These are phyloP conservation scores for Lasiurus cinereus DNA, from an alignment of 2,113 vertebrate species.

Conservation along the genomic window DNA sequence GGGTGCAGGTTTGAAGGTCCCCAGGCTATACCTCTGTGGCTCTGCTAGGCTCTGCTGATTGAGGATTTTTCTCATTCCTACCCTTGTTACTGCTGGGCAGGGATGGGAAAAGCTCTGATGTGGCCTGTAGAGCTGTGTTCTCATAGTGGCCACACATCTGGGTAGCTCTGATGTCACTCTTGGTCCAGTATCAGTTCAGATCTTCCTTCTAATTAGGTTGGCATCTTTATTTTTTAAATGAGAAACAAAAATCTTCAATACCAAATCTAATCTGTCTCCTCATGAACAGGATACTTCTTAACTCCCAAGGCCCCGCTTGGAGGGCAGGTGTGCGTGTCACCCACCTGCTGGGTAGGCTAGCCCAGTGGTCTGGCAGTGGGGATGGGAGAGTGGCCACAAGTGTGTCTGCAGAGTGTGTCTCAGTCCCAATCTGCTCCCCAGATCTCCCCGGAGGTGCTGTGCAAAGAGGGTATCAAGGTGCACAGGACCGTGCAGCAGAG, in stretches of 20 bases:
- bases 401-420: fast-evolving
- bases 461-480: slow-evolving; percentile 98
- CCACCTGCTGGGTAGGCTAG: background rate
- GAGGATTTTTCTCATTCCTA: fast-evolving
- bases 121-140: too few relatives aligned
- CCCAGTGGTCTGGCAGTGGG: background rate
- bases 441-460: slow-evolving; percentile 99
- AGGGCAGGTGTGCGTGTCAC: fast-evolving
- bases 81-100: fast-evolving
- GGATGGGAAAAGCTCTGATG: background rate
- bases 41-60: too few relatives aligned
- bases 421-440: slow-evolving; percentile 72
- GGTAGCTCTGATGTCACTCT: fast-evolving
- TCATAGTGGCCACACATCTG: fast-evolving
- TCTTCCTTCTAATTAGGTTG: fast-evolving
- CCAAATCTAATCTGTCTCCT: fast-evolving
- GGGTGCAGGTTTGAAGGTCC: too few relatives aligned
- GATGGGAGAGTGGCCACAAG: fast-evolving
- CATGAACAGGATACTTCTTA: background rate
- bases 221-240: background rate
- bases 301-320: fast-evolving
- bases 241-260: background rate
- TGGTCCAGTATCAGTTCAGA: background rate
- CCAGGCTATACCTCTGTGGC: too few relatives aligned
- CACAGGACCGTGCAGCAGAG: slow-evolving; percentile 97